Evolutionary conservation across 2,113 vertebrate genomes (phyloP).

Genomic region (Oenanthe melanoleuca): DNA sequence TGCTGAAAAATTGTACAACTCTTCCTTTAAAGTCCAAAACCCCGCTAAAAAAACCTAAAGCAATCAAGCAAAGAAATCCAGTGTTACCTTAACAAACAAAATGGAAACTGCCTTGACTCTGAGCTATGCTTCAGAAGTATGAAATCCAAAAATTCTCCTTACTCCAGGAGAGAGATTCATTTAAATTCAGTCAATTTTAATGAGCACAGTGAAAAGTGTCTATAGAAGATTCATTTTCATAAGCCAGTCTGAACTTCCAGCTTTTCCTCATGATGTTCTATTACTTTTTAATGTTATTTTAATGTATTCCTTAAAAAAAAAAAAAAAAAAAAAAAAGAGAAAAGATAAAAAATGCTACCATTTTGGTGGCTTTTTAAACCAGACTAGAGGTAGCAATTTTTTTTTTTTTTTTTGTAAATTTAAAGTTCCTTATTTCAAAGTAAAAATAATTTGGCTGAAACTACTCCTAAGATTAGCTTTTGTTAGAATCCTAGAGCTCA

Average conservation of each 20-base stretch:
- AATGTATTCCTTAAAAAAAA: too few species aligned
- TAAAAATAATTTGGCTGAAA: slow-evolving; percentile 66
- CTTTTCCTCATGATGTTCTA: neutral
- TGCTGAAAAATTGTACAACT: neutral
- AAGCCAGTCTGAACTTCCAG: neutral
- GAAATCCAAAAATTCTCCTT: neutral
- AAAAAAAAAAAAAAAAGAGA: too few species aligned
- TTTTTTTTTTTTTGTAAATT: neutral
- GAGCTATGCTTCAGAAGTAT: neutral
- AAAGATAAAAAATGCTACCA: too few species aligned
- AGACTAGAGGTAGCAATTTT: too few species aligned
- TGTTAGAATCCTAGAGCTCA: slow-evolving; percentile 63
- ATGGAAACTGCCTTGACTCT: neutral
- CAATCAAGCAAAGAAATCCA: neutral
- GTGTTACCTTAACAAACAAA: neutral
- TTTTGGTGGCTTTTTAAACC: too few species aligned
- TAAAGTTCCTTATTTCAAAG: slow-evolving; percentile 42
- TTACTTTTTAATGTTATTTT: too few species aligned
- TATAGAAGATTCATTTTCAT: neutral
- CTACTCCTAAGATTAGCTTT: slow-evolving; percentile 69
- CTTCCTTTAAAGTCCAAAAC: neutral
- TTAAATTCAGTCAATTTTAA: neutral
- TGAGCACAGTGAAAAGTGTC: neutral
- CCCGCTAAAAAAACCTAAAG: rapidly evolving
- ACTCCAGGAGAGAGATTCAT: neutral